A percentile compares a stretch with the other conserved stretches of the same genome.
Evolutionary conservation across 1,140 invertebrate species (phyloP).

Genomic region (Eupristina koningsbergeri): DNA sequence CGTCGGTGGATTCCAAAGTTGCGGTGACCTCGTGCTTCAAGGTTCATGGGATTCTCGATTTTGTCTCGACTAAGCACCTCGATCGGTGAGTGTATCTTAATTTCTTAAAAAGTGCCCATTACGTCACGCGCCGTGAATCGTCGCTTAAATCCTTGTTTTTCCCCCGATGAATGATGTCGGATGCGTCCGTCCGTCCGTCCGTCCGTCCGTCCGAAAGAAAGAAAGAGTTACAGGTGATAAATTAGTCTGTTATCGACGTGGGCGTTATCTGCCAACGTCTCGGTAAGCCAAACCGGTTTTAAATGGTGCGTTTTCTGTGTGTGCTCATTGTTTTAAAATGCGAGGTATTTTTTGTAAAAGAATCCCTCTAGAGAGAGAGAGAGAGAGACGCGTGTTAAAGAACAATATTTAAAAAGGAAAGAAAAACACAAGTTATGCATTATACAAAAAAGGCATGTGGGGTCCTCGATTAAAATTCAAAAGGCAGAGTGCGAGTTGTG

Average conservation of each 20-base stretch:
- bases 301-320: neutral
- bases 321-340: neutral
- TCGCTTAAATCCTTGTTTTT: neutral
- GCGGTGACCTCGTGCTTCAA: conserved; percentile 9
- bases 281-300: neutral
- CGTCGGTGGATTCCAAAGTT: neutral
- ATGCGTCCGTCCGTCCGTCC: too few relatives aligned
- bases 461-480: neutral
- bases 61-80: neutral
- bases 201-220: neutral
- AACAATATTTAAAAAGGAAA: neutral
- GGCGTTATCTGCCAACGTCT: neutral
- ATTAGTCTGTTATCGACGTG: neutral
- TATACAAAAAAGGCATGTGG: neutral
- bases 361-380: neutral
- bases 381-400: too few relatives aligned
- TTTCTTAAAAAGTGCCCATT: neutral
- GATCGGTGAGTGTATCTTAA: conserved; percentile 31
- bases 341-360: neutral
- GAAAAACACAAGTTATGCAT: neutral
- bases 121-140: too few relatives aligned
- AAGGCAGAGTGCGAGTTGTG: neutral
- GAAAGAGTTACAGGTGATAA: conserved; percentile 2
- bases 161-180: neutral
- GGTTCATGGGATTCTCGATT: neutral